Base-by-base conservation (phyloP, 2,888 invertebrate species). In the Cheilosia variabilis region DNA sequence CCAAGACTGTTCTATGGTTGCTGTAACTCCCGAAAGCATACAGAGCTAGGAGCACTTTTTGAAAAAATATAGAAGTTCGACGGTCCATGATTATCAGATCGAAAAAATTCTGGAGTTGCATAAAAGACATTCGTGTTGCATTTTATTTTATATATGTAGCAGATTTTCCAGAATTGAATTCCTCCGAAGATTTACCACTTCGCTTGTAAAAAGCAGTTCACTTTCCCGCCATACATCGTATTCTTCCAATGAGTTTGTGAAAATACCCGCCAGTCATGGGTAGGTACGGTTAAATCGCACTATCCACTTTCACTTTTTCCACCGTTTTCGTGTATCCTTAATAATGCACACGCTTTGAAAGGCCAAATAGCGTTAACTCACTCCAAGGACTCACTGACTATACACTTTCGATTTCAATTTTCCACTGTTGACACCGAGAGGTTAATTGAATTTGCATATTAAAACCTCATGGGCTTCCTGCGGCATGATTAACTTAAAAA, bases 401-500 rank as follows among this genome's bases (percentile, higher is more conserved):
- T 13, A 10, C 17, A 41, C 84, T 83, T 83, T 84, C 84, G 43
- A 60, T 84, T 84, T 84, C 71, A 71, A 57, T 73, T 62, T 13
- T 66, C 72, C n/a, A 47, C 24, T 55, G 52, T 58, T 50, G 43
- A 41, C 22, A 13, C 24, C 5, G 43, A 47, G 77, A 47, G 77
- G 86, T 81, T 86, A 86, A 86, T 86, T 72, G 81, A 31, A 72
- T 86, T 86, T 86, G 81, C 71, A 86, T 86, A 81, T 58, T 86
- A 9, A 73, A 79, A 17, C 52, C 31, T 3, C 13, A n/a, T 24
- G 37, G 34, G 57, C 53, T 65, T 22, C 27, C 55, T 78, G 53
- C 17, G 6, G 27, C 13, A 31, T 55, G 34, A 77, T 73, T 50
- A 65, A 57, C 55, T 10, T 62, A 45, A 52, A 50, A 68, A 52